Evolutionary conservation across 2,113 vertebrate species (phyloP).

Genomic region (Procavia capensis): DNA sequence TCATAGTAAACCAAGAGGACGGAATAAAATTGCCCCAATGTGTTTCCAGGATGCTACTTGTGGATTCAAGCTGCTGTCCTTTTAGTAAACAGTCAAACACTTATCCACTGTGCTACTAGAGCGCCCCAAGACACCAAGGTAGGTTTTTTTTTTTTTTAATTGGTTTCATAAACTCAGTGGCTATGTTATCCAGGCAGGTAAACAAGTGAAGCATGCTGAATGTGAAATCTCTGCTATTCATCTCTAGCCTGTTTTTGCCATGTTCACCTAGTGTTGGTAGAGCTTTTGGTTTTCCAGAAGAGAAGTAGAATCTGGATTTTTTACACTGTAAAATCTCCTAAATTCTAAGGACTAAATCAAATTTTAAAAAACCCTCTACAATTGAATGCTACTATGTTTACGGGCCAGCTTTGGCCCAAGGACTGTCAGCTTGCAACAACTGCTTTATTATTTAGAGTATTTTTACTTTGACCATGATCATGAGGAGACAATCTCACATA

Average conservation of each 20-base stretch:
- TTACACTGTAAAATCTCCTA: neutral
- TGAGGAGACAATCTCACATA: neutral
- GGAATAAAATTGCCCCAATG: too few relatives aligned
- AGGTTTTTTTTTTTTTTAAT: neutral
- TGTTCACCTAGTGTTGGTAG: neutral
- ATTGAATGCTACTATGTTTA: neutral
- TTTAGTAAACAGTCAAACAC: too few relatives aligned
- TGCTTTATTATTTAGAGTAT: neutral
- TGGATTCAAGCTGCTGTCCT: too few relatives aligned
- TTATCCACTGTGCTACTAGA: too few relatives aligned
- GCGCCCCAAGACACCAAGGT: too few relatives aligned
- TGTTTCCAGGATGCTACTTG: too few relatives aligned
- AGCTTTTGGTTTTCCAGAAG: neutral
- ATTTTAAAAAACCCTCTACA: neutral
- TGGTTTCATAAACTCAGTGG: neutral
- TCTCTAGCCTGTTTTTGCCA: neutral
- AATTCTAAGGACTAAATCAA: neutral
- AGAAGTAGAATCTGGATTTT: neutral
- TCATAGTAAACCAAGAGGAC: too few relatives aligned
- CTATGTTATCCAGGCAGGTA: neutral
- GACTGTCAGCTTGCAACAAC: neutral
- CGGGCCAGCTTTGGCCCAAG: too few relatives aligned
- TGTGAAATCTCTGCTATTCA: neutral
- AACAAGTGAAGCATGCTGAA: neutral
- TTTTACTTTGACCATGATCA: neutral